Conservation (phyloP, 1,140 invertebrate species). For the Ceratoteleas bidentatus region DNA sequence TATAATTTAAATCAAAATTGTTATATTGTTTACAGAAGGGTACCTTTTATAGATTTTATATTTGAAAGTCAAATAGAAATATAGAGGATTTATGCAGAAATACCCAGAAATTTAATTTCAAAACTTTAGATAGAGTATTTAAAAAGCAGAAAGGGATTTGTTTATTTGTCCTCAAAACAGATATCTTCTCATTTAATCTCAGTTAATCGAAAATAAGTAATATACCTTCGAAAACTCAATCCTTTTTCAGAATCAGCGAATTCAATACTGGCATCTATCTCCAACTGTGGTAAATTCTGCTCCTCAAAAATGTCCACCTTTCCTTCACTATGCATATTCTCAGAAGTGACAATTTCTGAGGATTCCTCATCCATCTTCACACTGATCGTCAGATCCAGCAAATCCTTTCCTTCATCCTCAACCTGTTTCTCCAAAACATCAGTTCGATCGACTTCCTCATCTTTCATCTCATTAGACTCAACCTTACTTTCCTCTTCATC, state of each 20-base stretch:
- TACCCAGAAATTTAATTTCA: too few relatives aligned
- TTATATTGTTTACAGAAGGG: too few relatives aligned
- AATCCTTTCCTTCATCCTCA: constrained; percentile 2
- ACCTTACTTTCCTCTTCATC: constrained; percentile 1
- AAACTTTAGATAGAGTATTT: too few relatives aligned
- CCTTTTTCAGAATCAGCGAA: constrained; percentile 47
- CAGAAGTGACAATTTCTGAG: constrained; percentile 23
- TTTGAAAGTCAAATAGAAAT: too few relatives aligned
- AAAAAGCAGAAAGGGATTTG: too few relatives aligned
- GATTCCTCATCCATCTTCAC: constrained; percentile 42
- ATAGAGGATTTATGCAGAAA: too few relatives aligned
- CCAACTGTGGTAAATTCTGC: constrained; percentile 56
- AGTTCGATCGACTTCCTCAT: neutral
- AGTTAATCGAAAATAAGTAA: neutral
- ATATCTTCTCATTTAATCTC: neutral
- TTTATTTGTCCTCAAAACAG: too few relatives aligned
- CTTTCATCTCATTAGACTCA: too few relatives aligned
- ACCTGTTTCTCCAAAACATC: constrained; percentile 4
- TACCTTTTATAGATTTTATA: too few relatives aligned
- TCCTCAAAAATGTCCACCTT: constrained; percentile 45
- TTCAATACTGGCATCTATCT: constrained; percentile 66
- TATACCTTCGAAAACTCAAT: constrained; percentile 2
- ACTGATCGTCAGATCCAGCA: constrained; percentile 16
- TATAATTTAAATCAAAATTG: too few relatives aligned
- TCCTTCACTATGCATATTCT: constrained; percentile 55